Percentiles rank a stretch among this genome's conserved stretches.
phyloP scores from a whole-genome alignment of 2,113 vertebrate genomes.

The Fregata magnificens region DNA sequence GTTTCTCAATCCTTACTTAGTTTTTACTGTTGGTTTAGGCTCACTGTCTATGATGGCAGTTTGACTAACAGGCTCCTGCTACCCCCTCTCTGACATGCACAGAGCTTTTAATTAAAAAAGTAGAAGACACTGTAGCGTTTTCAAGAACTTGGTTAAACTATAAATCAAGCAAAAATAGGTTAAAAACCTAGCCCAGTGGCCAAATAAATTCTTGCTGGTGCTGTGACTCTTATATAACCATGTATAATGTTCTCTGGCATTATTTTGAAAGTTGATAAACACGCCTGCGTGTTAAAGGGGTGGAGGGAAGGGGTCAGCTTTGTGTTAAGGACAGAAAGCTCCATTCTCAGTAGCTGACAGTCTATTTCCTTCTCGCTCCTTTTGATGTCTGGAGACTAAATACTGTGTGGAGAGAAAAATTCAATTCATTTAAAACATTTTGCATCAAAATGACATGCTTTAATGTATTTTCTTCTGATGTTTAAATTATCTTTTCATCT shows the following conservation, averaged over 20 bases:
- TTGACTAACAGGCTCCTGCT: conserved; percentile 59
- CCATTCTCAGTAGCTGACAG: conserved; percentile 8
- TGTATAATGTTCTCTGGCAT: neutral
- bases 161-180: neutral
- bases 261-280: neutral
- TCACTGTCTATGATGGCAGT: conserved; percentile 62
- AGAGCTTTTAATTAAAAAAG: neutral
- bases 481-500: conserved; percentile 57
- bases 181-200: neutral
- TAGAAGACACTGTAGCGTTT: neutral
- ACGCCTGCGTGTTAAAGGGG: neutral
- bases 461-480: conserved; percentile 56
- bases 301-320: conserved; percentile 15
- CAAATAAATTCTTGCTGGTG: neutral
- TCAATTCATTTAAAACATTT: conserved; percentile 47
- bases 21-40: conserved; percentile 35
- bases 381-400: conserved; percentile 55
- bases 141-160: neutral
- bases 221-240: neutral
- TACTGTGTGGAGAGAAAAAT: conserved; percentile 36
- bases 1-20: conserved; percentile 10
- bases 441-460: conserved; percentile 63
- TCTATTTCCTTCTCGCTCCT: conserved; percentile 11
- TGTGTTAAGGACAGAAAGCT: neutral
- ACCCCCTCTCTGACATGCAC: neutral